These are phyloP conservation scores for Taeniopygia guttata DNA, from an alignment of 2,797 vertebrate genomes.

Conservation along the genomic window DNA sequence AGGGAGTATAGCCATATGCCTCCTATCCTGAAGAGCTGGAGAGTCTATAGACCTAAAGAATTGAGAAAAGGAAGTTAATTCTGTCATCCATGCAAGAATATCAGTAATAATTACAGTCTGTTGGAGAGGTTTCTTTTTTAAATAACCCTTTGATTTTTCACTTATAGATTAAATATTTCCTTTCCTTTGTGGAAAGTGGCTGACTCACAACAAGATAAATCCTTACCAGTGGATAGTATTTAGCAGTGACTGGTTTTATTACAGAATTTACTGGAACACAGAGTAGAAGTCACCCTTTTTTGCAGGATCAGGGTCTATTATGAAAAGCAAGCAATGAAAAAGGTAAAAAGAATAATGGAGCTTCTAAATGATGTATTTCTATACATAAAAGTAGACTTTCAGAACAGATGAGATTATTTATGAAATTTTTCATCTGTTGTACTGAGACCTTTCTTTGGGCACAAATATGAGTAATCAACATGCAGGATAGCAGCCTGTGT, in stretches of 20 bases:
- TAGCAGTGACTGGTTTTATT: not conserved
- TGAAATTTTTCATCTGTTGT: not conserved
- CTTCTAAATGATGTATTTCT: not conserved
- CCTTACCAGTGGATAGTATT: not conserved
- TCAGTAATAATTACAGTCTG: not conserved
- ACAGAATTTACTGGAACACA: not conserved
- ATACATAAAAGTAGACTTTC: not conserved
- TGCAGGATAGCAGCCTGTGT: not conserved
- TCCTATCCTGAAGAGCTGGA: not conserved
- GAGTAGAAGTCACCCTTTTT: not conserved
- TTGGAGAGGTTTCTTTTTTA: fast-evolving
- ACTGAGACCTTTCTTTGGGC: not conserved
- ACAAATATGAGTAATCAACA: not conserved
- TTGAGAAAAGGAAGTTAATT: not conserved
- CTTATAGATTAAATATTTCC: not conserved
- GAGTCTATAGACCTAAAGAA: not conserved
- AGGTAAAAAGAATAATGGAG: not conserved
- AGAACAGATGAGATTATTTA: not conserved
- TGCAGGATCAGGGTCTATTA: not conserved
- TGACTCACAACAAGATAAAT: not conserved
- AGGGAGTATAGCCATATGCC: not conserved
- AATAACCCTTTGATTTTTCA: not conserved
- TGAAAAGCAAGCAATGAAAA: not conserved
- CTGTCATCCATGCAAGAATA: not conserved
- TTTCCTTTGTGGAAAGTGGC: not conserved